Base-by-base conservation (phyloP, 1,140 invertebrate genomes). In the Dufourea novaeangliae region DNA sequence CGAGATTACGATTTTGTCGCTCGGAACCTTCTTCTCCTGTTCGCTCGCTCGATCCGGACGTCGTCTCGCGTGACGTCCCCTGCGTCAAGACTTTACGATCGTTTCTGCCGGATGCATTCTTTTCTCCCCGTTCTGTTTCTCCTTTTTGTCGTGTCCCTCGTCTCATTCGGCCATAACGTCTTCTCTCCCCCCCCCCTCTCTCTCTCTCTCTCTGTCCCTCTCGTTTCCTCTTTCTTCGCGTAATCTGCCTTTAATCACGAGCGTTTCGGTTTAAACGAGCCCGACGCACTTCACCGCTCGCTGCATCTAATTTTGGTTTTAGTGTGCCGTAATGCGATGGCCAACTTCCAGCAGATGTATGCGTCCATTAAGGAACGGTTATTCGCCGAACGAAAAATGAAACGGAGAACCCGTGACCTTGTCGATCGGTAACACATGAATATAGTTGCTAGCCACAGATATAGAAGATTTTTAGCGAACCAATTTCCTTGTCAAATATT, bases 1-100 rank as follows among this genome's bases (percentile, higher is more conserved):
- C 74, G 78, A 89, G 85, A 88, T 89, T 88, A 90, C 84, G 83
- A 79, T 86, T 80, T 78, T 77, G 86, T 85, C 76, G 77, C 59
- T 79, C 61, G 56, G 63, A 34, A n/a, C 54, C 68, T 76, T 80
- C 73, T 69, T 71, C 69, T 78, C 37, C n/a, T n/a, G n/a, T n/a
- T n/a, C 75, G 54, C 44, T 66, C 69, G 61, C 12, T 34, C 41
- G 14, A 20, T n/a, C n/a, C 41, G 54, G 64, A 82, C 54, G 80
- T 80, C 78, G 22, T 66, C 76, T 72, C 80, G 82, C 76, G 76
- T 84, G 71, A 80, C 78, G 71, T 75, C 63, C 54, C 14, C 14
- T 74, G 41, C 77, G 70, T 74, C 77, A 67, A 27, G 37, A 56
- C 37, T 83, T 83, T 80, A 85, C 79, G 73, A 78, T 78, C 66